Evolutionary conservation across 2,888 invertebrate genomes (phyloP).

Genomic region (Litoditis marina): DNA sequence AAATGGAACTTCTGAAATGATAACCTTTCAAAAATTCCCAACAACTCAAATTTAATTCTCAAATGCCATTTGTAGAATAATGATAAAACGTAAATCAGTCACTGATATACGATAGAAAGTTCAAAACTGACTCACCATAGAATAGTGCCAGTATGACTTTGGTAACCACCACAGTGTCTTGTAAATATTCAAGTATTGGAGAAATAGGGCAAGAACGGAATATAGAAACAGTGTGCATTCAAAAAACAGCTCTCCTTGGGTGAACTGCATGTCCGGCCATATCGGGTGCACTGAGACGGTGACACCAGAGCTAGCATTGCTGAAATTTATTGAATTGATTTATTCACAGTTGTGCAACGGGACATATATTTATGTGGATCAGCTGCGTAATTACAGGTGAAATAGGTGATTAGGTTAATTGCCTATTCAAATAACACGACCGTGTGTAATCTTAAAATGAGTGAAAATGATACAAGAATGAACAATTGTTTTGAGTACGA

Average conservation of each 20-base stretch:
- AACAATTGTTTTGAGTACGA: too few species aligned
- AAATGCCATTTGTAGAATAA: too few species aligned
- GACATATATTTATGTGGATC: too few species aligned
- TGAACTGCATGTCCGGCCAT: constrained; percentile 42
- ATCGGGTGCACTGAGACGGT: constrained; percentile 41
- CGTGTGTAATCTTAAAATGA: too few species aligned
- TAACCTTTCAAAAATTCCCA: not conserved
- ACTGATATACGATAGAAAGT: too few species aligned
- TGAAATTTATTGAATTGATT: not conserved
- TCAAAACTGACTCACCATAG: constrained; percentile 72
- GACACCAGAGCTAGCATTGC: constrained; percentile 22
- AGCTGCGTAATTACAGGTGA: too few species aligned
- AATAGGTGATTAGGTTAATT: too few species aligned
- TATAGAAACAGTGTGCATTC: constrained; percentile 81
- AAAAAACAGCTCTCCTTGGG: constrained; percentile 74
- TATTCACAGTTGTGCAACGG: not conserved
- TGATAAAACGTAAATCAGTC: too few species aligned
- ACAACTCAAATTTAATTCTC: too few species aligned
- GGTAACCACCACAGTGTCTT: constrained; percentile 96
- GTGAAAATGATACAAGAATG: too few species aligned
- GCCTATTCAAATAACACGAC: too few species aligned
- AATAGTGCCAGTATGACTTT: constrained; percentile 81
- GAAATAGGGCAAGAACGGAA: constrained; percentile 74
- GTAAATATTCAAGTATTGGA: constrained; percentile 91
- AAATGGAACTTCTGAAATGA: constrained; percentile 84